Evolutionary conservation across 2,113 vertebrate species (phyloP).

Genomic region (Cavia porcellus): DNA sequence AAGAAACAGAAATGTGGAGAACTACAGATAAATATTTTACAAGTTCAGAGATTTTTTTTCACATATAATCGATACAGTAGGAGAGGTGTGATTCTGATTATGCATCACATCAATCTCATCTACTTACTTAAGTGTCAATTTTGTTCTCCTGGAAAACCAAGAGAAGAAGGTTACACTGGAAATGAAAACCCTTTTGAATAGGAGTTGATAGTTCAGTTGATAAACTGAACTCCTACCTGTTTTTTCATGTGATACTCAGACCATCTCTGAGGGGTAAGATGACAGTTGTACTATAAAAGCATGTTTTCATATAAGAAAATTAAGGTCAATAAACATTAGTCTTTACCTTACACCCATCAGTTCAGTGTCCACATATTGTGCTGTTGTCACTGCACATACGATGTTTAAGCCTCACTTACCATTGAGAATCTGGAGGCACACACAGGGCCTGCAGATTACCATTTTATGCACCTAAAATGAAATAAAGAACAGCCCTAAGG

Average conservation of each 20-base stretch:
- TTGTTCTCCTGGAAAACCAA: slow-evolving; percentile 48
- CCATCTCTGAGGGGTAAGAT: background rate
- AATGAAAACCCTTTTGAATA: slow-evolving; percentile 23
- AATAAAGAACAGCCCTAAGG: background rate
- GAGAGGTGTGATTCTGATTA: background rate
- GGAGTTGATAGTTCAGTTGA: background rate
- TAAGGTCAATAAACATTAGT: background rate
- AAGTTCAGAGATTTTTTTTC: slow-evolving; percentile 9
- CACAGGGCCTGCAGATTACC: background rate
- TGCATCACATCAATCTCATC: slow-evolving; percentile 37
- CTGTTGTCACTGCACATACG: background rate
- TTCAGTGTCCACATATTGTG: background rate
- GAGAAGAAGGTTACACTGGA: slow-evolving; percentile 38
- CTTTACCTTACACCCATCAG: background rate
- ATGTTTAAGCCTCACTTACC: background rate
- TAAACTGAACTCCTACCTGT: slow-evolving; percentile 25
- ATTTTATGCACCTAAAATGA: background rate
- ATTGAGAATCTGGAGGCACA: background rate
- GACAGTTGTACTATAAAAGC: background rate
- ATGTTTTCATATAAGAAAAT: slow-evolving; percentile 46
- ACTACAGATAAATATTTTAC: background rate
- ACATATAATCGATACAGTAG: background rate
- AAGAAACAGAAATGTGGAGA: background rate
- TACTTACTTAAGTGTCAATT: slow-evolving; percentile 35
- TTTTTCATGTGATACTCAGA: slow-evolving; percentile 7